These are phyloP conservation scores for Rhagophthalmus giganteus DNA, from an alignment of 2,888 invertebrate species.

Conservation along the genomic window DNA sequence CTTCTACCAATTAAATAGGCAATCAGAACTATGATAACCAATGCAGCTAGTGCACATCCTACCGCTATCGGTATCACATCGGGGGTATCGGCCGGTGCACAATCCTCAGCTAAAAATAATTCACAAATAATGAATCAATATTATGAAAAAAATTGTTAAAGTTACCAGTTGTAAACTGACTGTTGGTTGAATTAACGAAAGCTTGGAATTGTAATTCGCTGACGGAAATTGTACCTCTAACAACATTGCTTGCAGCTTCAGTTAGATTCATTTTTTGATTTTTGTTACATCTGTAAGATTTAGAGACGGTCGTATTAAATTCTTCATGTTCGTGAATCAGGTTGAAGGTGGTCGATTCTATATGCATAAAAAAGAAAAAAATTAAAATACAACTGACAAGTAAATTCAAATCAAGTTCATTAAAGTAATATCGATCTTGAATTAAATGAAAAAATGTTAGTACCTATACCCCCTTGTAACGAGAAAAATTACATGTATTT, in stretches of 20 bases:
- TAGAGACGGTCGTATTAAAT: conserved; percentile 64
- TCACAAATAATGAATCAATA: conserved; percentile 11
- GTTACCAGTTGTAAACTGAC: conserved; percentile 67
- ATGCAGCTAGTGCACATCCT: conserved; percentile 86
- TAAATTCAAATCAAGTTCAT: too few relatives aligned
- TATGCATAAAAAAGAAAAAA: too few relatives aligned
- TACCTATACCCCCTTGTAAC: too few relatives aligned
- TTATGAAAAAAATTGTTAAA: conserved; percentile 19
- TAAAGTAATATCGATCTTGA: too few relatives aligned
- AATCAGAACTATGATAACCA: conserved; percentile 88
- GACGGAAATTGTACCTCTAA: conserved; percentile 60
- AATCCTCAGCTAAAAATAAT: conserved; percentile 67
- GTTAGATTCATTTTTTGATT: conserved; percentile 63
- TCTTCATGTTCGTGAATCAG: conserved; percentile 58
- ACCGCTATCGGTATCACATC: conserved; percentile 97
- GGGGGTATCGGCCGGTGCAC: conserved; percentile 71
- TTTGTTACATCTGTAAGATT: conserved; percentile 74
- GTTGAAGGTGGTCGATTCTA: conserved; percentile 52
- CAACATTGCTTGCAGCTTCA: conserved; percentile 43
- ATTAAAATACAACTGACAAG: too few relatives aligned
- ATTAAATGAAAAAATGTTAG: too few relatives aligned
- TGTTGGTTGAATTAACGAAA: conserved; percentile 61
- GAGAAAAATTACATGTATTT: too few relatives aligned
- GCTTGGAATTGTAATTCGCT: conserved; percentile 74
- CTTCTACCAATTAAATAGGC: conserved; percentile 92